A percentile compares a stretch with the other conserved stretches of the same genome.
phyloP scores from a whole-genome alignment of 2,797 vertebrate genomes.

The Epinephelus awoara region DNA sequence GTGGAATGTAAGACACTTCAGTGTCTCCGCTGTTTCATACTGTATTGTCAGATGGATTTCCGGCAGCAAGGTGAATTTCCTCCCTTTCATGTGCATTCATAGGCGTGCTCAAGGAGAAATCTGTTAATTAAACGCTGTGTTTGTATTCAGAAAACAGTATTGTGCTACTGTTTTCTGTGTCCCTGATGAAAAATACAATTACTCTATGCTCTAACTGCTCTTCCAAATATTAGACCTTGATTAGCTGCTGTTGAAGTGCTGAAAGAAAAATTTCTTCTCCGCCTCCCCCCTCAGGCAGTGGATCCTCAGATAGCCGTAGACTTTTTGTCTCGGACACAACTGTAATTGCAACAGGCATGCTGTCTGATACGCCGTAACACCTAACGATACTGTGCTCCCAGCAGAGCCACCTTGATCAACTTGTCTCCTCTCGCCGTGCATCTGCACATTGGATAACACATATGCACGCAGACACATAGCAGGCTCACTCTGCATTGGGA shows the following conservation, averaged over 20 bases:
- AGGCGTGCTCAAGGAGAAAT: conserved; percentile 22
- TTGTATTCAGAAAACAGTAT: conserved; percentile 49
- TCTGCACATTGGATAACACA: conserved; percentile 41
- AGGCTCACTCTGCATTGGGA: conserved; percentile 45
- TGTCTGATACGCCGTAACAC: conserved; percentile 62
- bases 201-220: conserved; percentile 36
- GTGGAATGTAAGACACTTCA: conserved; percentile 39
- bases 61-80: conserved; percentile 11
- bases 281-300: conserved; percentile 42
- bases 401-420: conserved; percentile 60
- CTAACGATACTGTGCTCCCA: conserved; percentile 48
- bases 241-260: conserved; percentile 49
- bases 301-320: conserved; percentile 45
- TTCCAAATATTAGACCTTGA: conserved; percentile 51
- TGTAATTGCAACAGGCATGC: conserved; percentile 61
- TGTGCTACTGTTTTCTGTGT: conserved; percentile 21
- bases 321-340: conserved; percentile 42
- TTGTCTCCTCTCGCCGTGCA: conserved; percentile 43
- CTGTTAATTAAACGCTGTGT: conserved; percentile 24
- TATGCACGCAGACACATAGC: conserved; percentile 10
- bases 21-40: conserved; percentile 13
- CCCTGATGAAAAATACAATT: conserved; percentile 50
- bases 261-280: conserved; percentile 42
- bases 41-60: conserved; percentile 26
- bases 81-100: conserved; percentile 29